Evolutionary conservation across 2,797 vertebrate genomes (phyloP).

Genomic region (Semaprochilodus insignis): DNA sequence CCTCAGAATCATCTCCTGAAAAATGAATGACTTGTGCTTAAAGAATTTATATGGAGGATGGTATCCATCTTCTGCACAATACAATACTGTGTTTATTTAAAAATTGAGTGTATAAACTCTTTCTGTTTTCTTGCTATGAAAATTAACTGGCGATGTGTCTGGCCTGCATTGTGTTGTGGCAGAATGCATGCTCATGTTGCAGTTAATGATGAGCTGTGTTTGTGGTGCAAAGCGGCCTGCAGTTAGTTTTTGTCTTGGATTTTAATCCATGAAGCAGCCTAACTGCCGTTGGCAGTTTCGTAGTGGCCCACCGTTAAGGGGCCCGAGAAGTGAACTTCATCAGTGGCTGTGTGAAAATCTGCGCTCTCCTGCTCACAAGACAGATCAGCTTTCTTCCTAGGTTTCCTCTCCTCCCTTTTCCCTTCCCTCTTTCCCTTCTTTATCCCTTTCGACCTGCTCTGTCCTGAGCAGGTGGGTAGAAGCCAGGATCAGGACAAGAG

Average conservation of each 20-base stretch:
- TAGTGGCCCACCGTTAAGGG: slow-evolving; percentile 20
- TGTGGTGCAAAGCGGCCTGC: slow-evolving; percentile 19
- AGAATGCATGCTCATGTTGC: slow-evolving; percentile 52
- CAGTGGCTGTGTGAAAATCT: slow-evolving; percentile 55
- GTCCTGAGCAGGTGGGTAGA: slow-evolving; percentile 70
- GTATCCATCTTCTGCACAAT: too few species aligned
- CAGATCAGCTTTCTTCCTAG: slow-evolving; percentile 57
- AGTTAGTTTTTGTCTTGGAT: slow-evolving; percentile 32
- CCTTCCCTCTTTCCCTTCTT: slow-evolving; percentile 34
- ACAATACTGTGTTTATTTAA: too few species aligned
- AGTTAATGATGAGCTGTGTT: slow-evolving; percentile 50
- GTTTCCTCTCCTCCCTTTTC: slow-evolving; percentile 45
- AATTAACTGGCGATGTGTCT: slow-evolving; percentile 17
- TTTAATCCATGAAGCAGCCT: slow-evolving; percentile 33
- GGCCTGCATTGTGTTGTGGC: slow-evolving; percentile 36
- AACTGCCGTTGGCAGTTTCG: slow-evolving; percentile 33
- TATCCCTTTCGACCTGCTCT: slow-evolving; percentile 10
- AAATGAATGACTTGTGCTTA: too few species aligned
- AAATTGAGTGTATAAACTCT: too few species aligned
- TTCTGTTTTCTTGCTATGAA: neutral
- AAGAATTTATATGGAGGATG: too few species aligned
- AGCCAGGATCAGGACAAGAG: slow-evolving; percentile 43
- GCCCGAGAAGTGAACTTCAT: slow-evolving; percentile 52
- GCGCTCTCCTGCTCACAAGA: slow-evolving; percentile 52
- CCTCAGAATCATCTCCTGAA: too few species aligned